Base-by-base conservation (phyloP, 1,140 invertebrate species). In the Aphelenchoides besseyi region DNA sequence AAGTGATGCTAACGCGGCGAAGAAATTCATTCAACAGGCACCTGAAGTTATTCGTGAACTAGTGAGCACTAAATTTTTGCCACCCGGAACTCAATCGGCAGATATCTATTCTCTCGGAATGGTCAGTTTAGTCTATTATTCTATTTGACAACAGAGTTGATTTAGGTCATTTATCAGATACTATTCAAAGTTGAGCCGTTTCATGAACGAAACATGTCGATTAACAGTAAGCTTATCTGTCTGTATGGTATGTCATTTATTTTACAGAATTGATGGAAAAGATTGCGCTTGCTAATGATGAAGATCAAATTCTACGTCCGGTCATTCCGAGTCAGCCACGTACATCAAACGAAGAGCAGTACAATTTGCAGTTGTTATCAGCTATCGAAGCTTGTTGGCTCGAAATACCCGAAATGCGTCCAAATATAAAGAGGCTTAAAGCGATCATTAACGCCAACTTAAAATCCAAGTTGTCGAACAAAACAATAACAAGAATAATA, bases 361-460 rank as follows among this genome's bases (percentile, higher is more conserved):
- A 81, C 69, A 81, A 78, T 55, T 52, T 84, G 35, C 72, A 84
- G 66, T 57, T 83, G 9, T 62, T 83, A 2, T 83, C 82, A 5
- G 80, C 74, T 32, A 76, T 83, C 23, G 82, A 83, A 70, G 82
- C 82, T 0, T 83, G 82, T 62, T 83, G 82, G 82, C 64, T 83
- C 12, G 82, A 83, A 68, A 48, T 84, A 33, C 82, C 82, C 12
- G 82, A 84, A 68, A 83, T 84, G 77, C 69, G 82, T 52, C 82
- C 82, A 37, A 79, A 79, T 55, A 84, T 83, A 18, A 84, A 84
- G 64, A 73, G 82, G 71, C 72, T 83, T 9, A 74, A 83, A 62
- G 72, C 76, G 18, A 79, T 83, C 63, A 73, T 83, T 2, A 84
- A 83, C 68, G 33, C 82, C 12, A 84, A 84, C 53, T 69, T 83